phyloP scores from a whole-genome alignment of 2,888 invertebrate genomes.

The Salpingus planirostris region DNA sequence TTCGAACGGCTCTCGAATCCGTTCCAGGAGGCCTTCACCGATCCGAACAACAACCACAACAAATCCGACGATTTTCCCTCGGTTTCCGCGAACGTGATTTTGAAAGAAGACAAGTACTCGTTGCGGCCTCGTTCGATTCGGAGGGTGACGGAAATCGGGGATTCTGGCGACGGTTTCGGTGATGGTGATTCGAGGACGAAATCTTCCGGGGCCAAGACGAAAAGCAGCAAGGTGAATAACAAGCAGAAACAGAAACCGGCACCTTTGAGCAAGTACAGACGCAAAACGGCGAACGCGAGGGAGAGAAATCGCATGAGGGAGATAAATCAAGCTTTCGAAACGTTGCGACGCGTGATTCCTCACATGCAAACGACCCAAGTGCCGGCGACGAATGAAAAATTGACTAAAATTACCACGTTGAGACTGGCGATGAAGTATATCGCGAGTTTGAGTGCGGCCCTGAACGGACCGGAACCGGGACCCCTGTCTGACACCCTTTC shows the following conservation, averaged over 20 bases:
- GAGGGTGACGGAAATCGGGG: constrained; percentile 46
- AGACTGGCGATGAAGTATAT: constrained; percentile 84
- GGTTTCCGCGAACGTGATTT: no score
- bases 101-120: constrained; percentile 54
- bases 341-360: constrained; percentile 69
- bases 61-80: background rate
- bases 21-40: constrained; percentile 31
- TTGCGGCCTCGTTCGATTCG: constrained; percentile 56
- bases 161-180: no score
- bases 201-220: constrained; percentile 5
- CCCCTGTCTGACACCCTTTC: constrained; percentile 13
- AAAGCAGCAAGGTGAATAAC: constrained; percentile 20
- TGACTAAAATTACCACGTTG: constrained; percentile 84
- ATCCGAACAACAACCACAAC: constrained; percentile 40
- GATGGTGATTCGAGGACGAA: constrained; percentile 30
- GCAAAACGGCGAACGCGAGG: constrained; percentile 84
- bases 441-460: constrained; percentile 59
- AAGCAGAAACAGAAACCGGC: constrained; percentile 56
- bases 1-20: no score
- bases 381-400: constrained; percentile 59
- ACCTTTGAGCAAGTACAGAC: constrained; percentile 77
- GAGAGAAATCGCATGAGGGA: constrained; percentile 83
- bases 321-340: constrained; percentile 83
- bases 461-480: constrained; percentile 30
- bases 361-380: constrained; percentile 38